Evolutionary conservation across 2,797 vertebrate species (phyloP).

Genomic region (Geotrypetes seraphini): DNA sequence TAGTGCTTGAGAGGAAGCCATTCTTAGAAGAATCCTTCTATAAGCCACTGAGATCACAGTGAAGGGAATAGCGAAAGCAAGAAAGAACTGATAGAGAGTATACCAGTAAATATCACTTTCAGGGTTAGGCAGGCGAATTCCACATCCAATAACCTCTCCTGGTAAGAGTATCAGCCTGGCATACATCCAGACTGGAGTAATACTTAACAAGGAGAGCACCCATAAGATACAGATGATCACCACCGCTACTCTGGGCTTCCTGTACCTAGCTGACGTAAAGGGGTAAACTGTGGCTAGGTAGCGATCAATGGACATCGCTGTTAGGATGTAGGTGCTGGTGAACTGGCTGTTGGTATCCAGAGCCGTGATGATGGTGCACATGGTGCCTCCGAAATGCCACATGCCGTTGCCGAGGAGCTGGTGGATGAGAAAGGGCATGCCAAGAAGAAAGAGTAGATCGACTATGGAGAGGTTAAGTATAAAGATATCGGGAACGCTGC

Average conservation of each 20-base stretch:
- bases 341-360: constrained; percentile 32
- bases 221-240: constrained; percentile 10
- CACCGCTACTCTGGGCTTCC: constrained; percentile 13
- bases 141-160: constrained; percentile 15
- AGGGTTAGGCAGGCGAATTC: constrained; percentile 20
- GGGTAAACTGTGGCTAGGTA: constrained; percentile 22
- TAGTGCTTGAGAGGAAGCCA: constrained; percentile 8
- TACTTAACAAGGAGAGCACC: constrained; percentile 26
- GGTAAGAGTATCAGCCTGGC: constrained; percentile 21
- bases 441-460: constrained; percentile 28
- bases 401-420: constrained; percentile 26
- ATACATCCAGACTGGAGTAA: constrained; percentile 26
- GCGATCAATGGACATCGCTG: constrained; percentile 9
- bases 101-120: constrained; percentile 25
- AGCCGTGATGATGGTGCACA: constrained; percentile 18
- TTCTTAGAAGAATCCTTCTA: constrained; percentile 20
- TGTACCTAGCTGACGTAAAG: constrained; percentile 16
- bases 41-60: constrained; percentile 19
- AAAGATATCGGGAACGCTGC: constrained; percentile 21
- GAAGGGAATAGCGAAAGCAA: constrained; percentile 30
- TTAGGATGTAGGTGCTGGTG: constrained; percentile 30
- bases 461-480: constrained; percentile 24
- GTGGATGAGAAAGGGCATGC: constrained; percentile 31
- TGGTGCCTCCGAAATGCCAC: constrained; percentile 18
- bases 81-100: constrained; percentile 27